A percentile compares a stretch with the other conserved stretches of the same genome.
phyloP scores from a whole-genome alignment of 2,888 invertebrate genomes.

The Himalopsyche anomala region DNA sequence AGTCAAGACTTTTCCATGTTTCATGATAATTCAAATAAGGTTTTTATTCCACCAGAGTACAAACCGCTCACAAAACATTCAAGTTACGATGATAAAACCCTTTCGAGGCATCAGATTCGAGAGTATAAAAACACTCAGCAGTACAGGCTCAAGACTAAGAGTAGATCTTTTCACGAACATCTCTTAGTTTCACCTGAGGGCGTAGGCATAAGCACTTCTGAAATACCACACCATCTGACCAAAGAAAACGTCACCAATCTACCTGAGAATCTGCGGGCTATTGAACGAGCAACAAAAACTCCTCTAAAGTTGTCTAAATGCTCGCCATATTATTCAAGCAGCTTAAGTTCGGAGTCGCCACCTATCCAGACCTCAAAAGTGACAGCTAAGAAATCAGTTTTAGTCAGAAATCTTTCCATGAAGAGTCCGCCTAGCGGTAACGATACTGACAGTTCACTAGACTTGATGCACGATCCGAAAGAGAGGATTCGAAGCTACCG shows the following conservation, averaged over 20 bases:
- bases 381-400: constrained; percentile 80
- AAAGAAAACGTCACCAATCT: constrained; percentile 74
- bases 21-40: constrained; percentile 71
- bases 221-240: constrained; percentile 72
- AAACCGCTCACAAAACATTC: constrained; percentile 80
- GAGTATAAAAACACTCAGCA: constrained; percentile 79
- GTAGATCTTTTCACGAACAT: constrained; percentile 82
- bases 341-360: constrained; percentile 85
- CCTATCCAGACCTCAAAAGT: constrained; percentile 82
- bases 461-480: constrained; percentile 82
- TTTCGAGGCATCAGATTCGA: constrained; percentile 80
- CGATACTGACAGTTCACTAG: constrained; percentile 84
- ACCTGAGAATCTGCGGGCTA: constrained; percentile 67
- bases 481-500: constrained; percentile 83
- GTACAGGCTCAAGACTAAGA: constrained; percentile 78
- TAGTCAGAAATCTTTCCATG: constrained; percentile 79
- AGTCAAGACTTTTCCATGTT: constrained; percentile 80
- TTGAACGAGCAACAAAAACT: constrained; percentile 66
- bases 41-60: constrained; percentile 76
- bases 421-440: constrained; percentile 86
- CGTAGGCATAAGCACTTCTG: constrained; percentile 77
- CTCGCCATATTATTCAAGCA: constrained; percentile 86
- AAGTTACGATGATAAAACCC: constrained; percentile 81
- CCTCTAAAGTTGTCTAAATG: constrained; percentile 80
- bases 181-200: constrained; percentile 77